These are phyloP conservation scores for Clarias fuscus DNA, from an alignment of 2,797 vertebrate genomes.

Conservation along the genomic window DNA sequence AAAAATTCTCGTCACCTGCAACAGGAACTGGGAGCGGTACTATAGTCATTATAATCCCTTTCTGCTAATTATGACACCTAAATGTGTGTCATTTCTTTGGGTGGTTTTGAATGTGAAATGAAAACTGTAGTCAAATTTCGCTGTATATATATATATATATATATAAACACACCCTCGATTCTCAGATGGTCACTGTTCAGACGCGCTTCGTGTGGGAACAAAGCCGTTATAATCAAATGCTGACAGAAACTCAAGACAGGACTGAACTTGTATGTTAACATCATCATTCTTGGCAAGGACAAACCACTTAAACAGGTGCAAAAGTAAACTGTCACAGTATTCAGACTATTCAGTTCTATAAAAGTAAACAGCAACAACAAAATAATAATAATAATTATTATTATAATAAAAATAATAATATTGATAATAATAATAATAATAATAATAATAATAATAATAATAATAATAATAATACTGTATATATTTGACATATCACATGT, in stretches of 20 bases:
- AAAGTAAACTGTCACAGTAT: background rate
- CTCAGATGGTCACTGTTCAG: background rate
- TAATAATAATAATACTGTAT: no score
- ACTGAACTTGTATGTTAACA: background rate
- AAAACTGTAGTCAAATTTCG: background rate
- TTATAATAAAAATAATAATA: no score
- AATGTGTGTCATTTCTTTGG: background rate
- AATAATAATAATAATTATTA: no score
- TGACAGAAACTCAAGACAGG: slow-evolving; percentile 15
- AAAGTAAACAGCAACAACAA: no score
- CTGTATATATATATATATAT: background rate
- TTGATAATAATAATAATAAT: no score
- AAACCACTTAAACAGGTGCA: background rate
- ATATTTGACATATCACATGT: no score
- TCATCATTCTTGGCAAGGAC: background rate
- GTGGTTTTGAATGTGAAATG: background rate
- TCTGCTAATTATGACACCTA: background rate
- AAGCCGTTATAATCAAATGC: background rate
- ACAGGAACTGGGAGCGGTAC: background rate
- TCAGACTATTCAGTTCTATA: background rate
- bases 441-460: no score
- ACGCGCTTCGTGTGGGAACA: background rate
- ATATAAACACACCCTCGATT: background rate
- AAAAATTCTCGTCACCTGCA: background rate
- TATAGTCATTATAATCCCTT: background rate